Percentiles rank a stretch among this genome's conserved stretches.
These are phyloP conservation scores for Chesias legatella DNA, from an alignment of 2,888 invertebrate species.

Conservation along the genomic window DNA sequence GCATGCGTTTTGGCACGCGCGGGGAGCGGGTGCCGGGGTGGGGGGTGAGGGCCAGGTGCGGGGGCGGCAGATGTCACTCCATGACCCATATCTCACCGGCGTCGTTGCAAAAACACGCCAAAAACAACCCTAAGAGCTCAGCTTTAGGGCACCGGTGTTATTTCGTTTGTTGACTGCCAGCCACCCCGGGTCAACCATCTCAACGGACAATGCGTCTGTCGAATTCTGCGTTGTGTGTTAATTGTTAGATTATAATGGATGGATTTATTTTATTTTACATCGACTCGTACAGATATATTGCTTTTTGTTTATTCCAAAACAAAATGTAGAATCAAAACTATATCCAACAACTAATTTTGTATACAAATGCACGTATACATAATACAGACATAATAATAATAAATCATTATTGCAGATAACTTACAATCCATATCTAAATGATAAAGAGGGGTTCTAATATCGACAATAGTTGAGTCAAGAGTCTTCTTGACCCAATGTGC, in stretches of 20 bases:
- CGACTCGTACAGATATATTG: neutral
- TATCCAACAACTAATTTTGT: too few relatives aligned
- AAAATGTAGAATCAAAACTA: too few relatives aligned
- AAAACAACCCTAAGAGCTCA: slow-evolving; percentile 6
- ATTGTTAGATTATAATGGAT: slow-evolving; percentile 4
- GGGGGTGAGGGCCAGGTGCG: slow-evolving; percentile 53
- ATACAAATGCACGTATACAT: too few relatives aligned
- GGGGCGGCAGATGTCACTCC: slow-evolving; percentile 67
- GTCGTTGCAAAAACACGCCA: neutral
- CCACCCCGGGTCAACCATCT: slow-evolving; percentile 22
- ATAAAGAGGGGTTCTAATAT: too few relatives aligned
- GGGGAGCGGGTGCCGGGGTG: slow-evolving; percentile 18
- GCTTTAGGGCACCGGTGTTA: neutral
- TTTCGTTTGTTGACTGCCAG: slow-evolving; percentile 12
- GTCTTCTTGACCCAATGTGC: too few relatives aligned
- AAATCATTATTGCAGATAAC: too few relatives aligned
- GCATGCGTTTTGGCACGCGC: slow-evolving; percentile 45
- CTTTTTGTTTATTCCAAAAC: too few relatives aligned
- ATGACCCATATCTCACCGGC: slow-evolving; percentile 53
- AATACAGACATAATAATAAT: neutral
- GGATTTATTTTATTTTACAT: slow-evolving; percentile 8
- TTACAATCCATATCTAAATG: too few relatives aligned
- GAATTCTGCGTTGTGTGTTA: slow-evolving; percentile 8
- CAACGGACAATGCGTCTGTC: slow-evolving; percentile 18
- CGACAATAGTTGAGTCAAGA: too few relatives aligned